Evolutionary conservation across 2,888 invertebrate genomes (phyloP).

Genomic region (Gisinianus flammeolus): DNA sequence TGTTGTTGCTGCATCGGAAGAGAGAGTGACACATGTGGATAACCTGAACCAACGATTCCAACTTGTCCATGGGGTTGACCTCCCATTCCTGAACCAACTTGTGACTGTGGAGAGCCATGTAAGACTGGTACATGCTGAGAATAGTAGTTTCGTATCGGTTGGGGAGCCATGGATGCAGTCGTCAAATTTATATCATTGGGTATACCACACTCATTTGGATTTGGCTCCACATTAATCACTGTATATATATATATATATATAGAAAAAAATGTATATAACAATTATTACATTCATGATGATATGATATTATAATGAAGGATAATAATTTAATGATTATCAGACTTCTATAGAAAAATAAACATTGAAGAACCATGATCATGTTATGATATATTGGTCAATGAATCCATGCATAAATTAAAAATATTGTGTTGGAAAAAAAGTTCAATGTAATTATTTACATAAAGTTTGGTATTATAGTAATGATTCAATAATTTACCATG

Average conservation of each 20-base stretch:
- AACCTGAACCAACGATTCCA: constrained; percentile 39
- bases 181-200: constrained; percentile 25
- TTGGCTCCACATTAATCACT: constrained; percentile 29
- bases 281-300: too few relatives aligned
- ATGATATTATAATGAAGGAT: too few relatives aligned
- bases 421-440: too few relatives aligned
- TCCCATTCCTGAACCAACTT: constrained; percentile 17
- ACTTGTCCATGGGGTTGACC: constrained; percentile 38
- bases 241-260: neutral
- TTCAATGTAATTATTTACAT: too few relatives aligned
- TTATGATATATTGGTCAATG: neutral
- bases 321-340: too few relatives aligned
- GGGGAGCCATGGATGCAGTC: constrained; percentile 20
- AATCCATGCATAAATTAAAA: neutral
- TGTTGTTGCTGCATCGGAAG: constrained; percentile 39
- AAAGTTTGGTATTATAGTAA: too few relatives aligned
- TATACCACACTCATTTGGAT: neutral
- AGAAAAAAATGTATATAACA: too few relatives aligned
- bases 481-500: constrained; percentile 27
- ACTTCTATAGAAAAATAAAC: too few relatives aligned
- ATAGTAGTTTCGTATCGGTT: constrained; percentile 32
- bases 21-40: constrained; percentile 46
- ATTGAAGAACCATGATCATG: too few relatives aligned
- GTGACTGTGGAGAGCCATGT: constrained; percentile 29
- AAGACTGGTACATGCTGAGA: constrained; percentile 34